Conservation (phyloP, 2,113 vertebrate genomes). For the Mormoops blainvillei region DNA sequence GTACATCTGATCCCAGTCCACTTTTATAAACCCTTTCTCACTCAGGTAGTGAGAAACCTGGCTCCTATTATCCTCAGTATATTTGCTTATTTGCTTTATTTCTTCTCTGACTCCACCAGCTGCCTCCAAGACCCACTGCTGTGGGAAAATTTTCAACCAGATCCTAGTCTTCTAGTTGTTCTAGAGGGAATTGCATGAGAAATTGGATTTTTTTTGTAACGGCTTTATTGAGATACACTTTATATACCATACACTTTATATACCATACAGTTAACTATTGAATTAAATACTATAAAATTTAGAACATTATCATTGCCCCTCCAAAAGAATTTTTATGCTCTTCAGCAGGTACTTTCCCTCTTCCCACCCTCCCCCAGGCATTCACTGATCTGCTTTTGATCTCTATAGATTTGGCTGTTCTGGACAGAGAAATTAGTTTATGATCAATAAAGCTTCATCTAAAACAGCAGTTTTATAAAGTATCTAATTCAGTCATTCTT, state of each 20-base stretch:
- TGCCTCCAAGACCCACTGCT: background rate
- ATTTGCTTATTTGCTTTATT: background rate
- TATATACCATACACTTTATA: background rate
- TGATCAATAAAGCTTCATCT: background rate
- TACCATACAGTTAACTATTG: background rate
- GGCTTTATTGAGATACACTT: background rate
- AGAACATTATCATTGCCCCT: background rate
- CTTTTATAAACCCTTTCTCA: background rate
- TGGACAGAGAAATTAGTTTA: background rate
- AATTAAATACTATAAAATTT: background rate
- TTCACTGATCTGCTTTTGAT: background rate
- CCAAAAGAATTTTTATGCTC: background rate
- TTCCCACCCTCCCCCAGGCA: background rate
- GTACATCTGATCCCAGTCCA: background rate
- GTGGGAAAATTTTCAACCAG: background rate
- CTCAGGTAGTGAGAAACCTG: background rate
- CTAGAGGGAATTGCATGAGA: background rate
- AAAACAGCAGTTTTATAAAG: background rate
- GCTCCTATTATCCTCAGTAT: background rate
- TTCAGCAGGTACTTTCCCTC: background rate
- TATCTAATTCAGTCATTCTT: background rate
- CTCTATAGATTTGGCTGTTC: background rate
- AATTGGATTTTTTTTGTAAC: background rate
- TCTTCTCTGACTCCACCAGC: background rate
- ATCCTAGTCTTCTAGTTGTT: background rate